phyloP scores from a whole-genome alignment of 2,113 vertebrate species.

The Dicrurus megarhynchus region DNA sequence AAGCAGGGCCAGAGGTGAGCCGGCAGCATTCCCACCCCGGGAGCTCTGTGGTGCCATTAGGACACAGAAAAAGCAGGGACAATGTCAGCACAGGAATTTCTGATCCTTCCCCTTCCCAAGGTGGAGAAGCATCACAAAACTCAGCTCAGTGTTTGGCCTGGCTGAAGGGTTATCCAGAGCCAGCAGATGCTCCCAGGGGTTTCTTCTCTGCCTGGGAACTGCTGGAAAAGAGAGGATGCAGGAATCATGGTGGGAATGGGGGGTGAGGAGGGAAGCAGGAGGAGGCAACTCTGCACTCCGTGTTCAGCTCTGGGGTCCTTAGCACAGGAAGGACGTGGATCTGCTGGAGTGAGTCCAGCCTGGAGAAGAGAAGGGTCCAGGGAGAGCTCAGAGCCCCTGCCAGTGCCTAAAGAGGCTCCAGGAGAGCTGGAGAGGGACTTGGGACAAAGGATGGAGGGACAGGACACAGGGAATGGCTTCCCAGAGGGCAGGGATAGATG shows the following conservation, averaged over 20 bases:
- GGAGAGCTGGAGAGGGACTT: not conserved
- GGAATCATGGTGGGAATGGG: not conserved
- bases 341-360: not conserved
- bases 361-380: not conserved
- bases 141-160: accelerated
- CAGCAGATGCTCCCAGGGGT: not conserved
- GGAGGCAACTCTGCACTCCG: accelerated
- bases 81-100: accelerated
- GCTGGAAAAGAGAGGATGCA: not conserved
- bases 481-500: not conserved
- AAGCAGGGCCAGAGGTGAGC: not conserved
- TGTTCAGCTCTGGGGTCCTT: not conserved
- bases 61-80: not conserved
- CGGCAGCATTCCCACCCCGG: accelerated
- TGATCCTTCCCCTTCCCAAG: not conserved
- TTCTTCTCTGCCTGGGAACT: not conserved
- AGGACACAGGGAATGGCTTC: not conserved
- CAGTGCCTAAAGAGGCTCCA: not conserved
- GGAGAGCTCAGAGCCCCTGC: not conserved
- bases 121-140: not conserved
- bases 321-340: not conserved
- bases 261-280: not conserved
- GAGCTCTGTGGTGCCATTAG: not conserved
- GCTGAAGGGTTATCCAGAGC: not conserved
- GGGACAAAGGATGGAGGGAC: not conserved